A percentile compares a stretch with the other conserved stretches of the same genome.
Conservation (phyloP, 2,888 invertebrate species). For the Drosophila prostipennis region DNA sequence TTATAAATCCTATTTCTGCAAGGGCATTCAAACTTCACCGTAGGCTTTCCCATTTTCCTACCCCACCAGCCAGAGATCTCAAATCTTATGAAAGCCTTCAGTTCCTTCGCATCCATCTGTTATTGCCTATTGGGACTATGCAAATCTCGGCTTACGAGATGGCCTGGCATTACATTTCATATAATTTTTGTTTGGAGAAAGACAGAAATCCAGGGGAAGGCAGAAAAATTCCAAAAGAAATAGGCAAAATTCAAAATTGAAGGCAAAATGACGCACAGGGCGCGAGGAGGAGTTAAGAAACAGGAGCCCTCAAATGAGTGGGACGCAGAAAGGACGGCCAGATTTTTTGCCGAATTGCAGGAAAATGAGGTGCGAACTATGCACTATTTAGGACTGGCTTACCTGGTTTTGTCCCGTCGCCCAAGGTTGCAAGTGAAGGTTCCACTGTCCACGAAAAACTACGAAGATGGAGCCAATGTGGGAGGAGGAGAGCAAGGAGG, state of each 20-base stretch:
- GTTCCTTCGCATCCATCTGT: slow-evolving; percentile 18
- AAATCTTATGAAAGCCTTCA: slow-evolving; percentile 24
- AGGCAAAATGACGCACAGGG: slow-evolving; percentile 38
- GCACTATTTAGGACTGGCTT: slow-evolving; percentile 66
- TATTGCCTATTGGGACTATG: slow-evolving; percentile 40
- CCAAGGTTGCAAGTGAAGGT: slow-evolving; percentile 55
- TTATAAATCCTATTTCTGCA: background rate
- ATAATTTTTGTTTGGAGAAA: slow-evolving; percentile 20
- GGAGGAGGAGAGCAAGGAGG: slow-evolving; percentile 28
- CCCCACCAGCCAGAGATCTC: slow-evolving; percentile 13
- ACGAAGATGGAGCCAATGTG: slow-evolving; percentile 26
- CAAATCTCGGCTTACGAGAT: slow-evolving; percentile 31
- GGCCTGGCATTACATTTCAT: slow-evolving; percentile 44
- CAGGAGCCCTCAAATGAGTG: background rate
- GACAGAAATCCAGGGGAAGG: background rate
- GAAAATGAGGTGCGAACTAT: slow-evolving; percentile 60
- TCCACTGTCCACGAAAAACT: slow-evolving; percentile 59
- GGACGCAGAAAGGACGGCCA: slow-evolving; percentile 6
- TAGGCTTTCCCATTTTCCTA: too few species aligned
- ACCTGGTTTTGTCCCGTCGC: slow-evolving; percentile 52
- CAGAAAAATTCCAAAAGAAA: slow-evolving; percentile 1
- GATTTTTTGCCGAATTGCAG: slow-evolving; percentile 50
- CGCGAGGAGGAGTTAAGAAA: background rate
- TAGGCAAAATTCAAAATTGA: slow-evolving; percentile 36
- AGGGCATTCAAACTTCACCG: slow-evolving; percentile 24